phyloP scores from a whole-genome alignment of 2,113 vertebrate species.

The Gallinago jamesoni region DNA sequence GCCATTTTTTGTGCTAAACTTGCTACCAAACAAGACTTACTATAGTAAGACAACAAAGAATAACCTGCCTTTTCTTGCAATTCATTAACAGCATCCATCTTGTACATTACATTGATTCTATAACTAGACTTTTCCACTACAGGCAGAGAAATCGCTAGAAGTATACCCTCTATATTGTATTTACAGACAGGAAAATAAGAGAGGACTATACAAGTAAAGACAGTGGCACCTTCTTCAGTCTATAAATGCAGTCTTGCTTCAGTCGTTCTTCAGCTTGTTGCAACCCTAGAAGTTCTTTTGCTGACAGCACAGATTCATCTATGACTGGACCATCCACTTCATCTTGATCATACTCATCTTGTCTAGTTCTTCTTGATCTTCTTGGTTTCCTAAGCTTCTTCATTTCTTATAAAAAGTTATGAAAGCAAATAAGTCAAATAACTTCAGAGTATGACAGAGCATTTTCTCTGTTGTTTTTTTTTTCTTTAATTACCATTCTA shows the following conservation, averaged over 20 bases:
- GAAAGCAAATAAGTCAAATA: conserved; percentile 17
- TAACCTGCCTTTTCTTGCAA: background rate
- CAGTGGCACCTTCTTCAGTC: conserved; percentile 82
- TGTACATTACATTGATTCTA: background rate
- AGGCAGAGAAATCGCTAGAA: background rate
- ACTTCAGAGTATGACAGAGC: background rate
- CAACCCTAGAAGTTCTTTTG: conserved; percentile 78
- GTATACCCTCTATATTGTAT: background rate
- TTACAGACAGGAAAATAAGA: background rate
- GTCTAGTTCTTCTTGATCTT: conserved; percentile 72
- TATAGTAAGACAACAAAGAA: background rate
- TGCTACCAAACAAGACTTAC: background rate
- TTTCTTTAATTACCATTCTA: background rate
- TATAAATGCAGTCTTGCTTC: conserved; percentile 81
- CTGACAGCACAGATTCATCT: conserved; percentile 80
- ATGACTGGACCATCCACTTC: conserved; percentile 72
- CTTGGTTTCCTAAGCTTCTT: conserved; percentile 76
- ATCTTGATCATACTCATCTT: conserved; percentile 74
- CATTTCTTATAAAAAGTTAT: conserved; percentile 68
- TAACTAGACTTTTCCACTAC: background rate
- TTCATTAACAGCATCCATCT: background rate
- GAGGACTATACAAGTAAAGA: background rate
- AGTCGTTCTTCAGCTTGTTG: conserved; percentile 83
- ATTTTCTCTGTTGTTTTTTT: background rate
- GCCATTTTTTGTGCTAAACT: background rate